Evolutionary conservation across 2,113 vertebrate genomes (phyloP), one percentile per base, ranked within the genome.

Genomic region (Aegypius monachus): DNA sequence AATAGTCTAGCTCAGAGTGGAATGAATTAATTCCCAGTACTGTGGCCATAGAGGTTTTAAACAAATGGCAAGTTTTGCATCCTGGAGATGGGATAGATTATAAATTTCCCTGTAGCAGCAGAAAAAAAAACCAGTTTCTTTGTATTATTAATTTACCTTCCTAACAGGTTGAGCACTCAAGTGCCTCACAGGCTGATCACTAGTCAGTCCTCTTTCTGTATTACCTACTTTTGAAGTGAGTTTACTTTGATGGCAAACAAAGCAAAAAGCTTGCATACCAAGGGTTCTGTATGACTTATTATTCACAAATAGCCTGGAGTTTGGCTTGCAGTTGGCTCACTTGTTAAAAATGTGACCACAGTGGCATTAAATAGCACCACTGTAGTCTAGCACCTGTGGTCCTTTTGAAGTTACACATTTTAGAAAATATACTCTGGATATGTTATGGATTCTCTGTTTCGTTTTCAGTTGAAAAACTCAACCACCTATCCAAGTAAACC

Each of bases 351-450:
- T 61, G 45, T 34, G 7, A 80, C 47, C n/a, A 88, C 65, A 65
- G n/a, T 91, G 59, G 63, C 88, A 92, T 95, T 97, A 97, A 97
- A 97, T 87, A 91, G 5, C 80, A 90, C 61, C 55, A 81, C 32
- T 81, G 67, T 63, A 55, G 62, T 47, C 63, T 92, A 96, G 43
- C 56, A 95, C n/a, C 40, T 83, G 55, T 47, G 50, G 32, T 58
- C 52, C 47, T 86, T 95, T 77, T 90, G 42, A 91, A 81, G 86
- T 50, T 72, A 85, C 22, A 68, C 17, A 56, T 97, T 93, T 91
- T 43, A 89, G 56, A 93, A 93, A 79, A 90, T 84, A 75, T 26
- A 73, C 31, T 71, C 34, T 70, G 43, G 48, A 14, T 50, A 50
- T 83, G 61, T 93, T 96, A 94, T 48, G 40, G 72, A 96, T 93